Base-by-base conservation (phyloP, 2,888 invertebrate species). In the Rotaria sp. region DNA sequence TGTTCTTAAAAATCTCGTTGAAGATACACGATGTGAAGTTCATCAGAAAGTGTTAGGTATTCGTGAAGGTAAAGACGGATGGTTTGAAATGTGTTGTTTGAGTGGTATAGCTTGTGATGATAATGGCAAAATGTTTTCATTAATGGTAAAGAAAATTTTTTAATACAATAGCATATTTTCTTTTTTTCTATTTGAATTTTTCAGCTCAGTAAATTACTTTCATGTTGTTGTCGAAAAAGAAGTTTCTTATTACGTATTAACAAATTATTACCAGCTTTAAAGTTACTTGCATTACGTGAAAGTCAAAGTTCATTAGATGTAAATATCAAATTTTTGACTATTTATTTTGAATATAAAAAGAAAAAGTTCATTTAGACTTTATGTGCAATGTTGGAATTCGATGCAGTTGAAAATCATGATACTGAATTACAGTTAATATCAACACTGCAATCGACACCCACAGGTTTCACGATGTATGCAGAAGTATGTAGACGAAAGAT, bases 351-450 rank as follows among this genome's bases (percentile, higher is more conserved):
- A 26, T 5, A 55, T 5, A 24, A 21, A 2, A 24, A 26, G 5
- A 50, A 10, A 45, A 10, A 11, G 7, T 84, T 55, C 21, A 55
- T 26, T 26, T 88, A 94, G 90, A 93, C 94, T 0, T 92, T 95
- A 86, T 94, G 94, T 90, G 92, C 94, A 85, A 94, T 95, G 93
- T 91, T 95, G 87, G 95, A 95, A 90, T 94, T 94, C 93, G 94
- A 94, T 89, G 92, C 94, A 48, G 90, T 94, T 41, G 92, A 93
- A 52, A 93, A 92, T 87, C 89, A 90, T 87, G 93, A 93, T 88
- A 90, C 92, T 87, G 91, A 91, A 88, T 91, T 94, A 88, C 94
- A 94, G 91, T 94, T 94, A 87, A 94, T 94, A 80, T 94, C 94
- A 55, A 94, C 94, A 1, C 92, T 95, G 85, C 94, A 94, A 90